Evolutionary conservation across 2,888 invertebrate species (phyloP), one percentile per base, ranked within the genome.

Genomic region (Linnaemya tessellans): DNA sequence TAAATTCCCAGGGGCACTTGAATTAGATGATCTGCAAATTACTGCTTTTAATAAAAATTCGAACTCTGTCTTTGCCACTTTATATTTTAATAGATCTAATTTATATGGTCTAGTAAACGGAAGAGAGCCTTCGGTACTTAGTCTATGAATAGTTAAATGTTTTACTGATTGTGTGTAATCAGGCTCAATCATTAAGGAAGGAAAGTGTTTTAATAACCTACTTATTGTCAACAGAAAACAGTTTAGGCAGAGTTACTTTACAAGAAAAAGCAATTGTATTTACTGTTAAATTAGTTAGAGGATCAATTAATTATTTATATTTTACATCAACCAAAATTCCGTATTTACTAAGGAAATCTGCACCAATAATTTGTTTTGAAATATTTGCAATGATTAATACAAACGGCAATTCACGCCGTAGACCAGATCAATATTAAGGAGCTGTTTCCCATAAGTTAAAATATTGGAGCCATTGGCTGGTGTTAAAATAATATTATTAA

Each of bases 281-380:
- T 18, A 49, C 18, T 49, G 18, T 18, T 20, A 49, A 49, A 20
- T 49, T 49, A 18, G 49, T 49, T 18, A 18, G 49, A 49, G 18
- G 49, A 49, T 49, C 18, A 18, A 49, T 1, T 49, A 18, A 43
- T 7, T 4, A 8, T 18, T 56, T 56, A 25, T 43, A 1, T 58
- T 71, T 71, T 5, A 71, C 43, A 18, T 58, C 58, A 18, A 58
- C 18, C 11, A 58, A 58, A 43, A 58, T 43, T 4, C 58, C 58
- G 46, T 49, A 67, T 25, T 49, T 46, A 11, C 15, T 3, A 10
- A 67, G 15, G 43, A 71, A 71, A 46, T 71, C 58, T 5, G 58
- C 58, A 25, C 43, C 71, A 46, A 58, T 58, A 58, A 58, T 43
- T 11, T 30, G 43, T 13, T 58, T 58, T 0, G 8, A 10, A 25